Evolutionary conservation across 2,113 vertebrate genomes (phyloP), one percentile per base, ranked within the genome.

Genomic region (Artemisiospiza belli): DNA sequence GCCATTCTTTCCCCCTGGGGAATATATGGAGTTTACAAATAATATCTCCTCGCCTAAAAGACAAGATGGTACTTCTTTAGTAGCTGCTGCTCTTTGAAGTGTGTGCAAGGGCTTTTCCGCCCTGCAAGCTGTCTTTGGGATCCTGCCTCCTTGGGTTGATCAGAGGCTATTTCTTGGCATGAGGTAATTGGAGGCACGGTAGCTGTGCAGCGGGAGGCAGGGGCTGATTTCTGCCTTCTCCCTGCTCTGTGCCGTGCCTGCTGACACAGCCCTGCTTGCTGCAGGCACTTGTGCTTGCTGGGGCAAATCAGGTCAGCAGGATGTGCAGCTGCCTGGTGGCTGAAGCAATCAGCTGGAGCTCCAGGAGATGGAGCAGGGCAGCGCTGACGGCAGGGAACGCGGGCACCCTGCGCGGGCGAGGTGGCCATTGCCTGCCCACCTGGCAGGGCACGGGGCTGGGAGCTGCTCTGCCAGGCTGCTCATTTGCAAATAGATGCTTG

Each of bases 291-390:
- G 82, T 96, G 87, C 35, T 94, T 49, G 90, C 33, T 91, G 94
- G 92, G 93, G 63, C 94, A 97, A 95, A 96, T 88, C 84, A 59
- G 89, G 90, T 94, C 91, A 63, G 46, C 0, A 5, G 88, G 55
- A 69, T 66, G n/a, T 30, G 37, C 47, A 25, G 20, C 39, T 81
- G 90, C 78, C 81, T 33, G 1, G 52, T 7, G 12, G 87, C 87
- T 63, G 20, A 91, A 57, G 84, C 63, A 90, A 86, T 95, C 76
- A 90, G 43, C 85, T 15, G 78, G 54, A 95, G 94, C 91, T 90
- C 55, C 82, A 77, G 94, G 94, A 85, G 89, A 33, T 30, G 6
- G 28, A 33, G 83, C 39, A 46, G 83, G 55, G 12, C 24, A 20
- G 74, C 28, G 3, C 22, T 64, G 28, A 12, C n/a, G 19, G 46